Base-by-base conservation (phyloP, 2,797 vertebrate species). In the Holocentrus rufus region DNA sequence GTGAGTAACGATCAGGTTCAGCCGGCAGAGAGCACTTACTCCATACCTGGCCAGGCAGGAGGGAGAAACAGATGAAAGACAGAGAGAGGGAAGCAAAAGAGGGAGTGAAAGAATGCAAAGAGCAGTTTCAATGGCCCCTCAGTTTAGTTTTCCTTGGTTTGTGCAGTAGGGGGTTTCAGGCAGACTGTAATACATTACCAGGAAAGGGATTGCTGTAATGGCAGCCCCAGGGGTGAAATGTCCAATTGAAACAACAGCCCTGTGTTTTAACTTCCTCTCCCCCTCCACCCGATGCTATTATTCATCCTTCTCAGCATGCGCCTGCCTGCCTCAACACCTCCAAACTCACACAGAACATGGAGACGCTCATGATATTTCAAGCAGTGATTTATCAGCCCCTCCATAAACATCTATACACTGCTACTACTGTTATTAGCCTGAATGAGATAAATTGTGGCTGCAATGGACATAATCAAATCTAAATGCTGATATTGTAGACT, bases 191-290 rank as follows among this genome's bases (percentile, higher is more conserved):
- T 86, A 80, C 8, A 91, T 90, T 77, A 85, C 57, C 59, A 74
- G 59, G 53, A 72, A 82, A 78, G 66, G 58, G 70, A 60, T 72
- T 76, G 69, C 75, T 55, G 64, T 84, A 71, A 82, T 31, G 64
- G 84, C 72, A 81, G 74, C 85, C 82, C 70, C 65, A 22, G 81
- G 85, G 69, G 84, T 53, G 75, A 88, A 85, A 83, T 67, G 81
- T 91, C 84, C 84, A 74, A 87, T 82, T 80, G 85, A 87, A 92
- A 88, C 85, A 87, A 89, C 83, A 87, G 70, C 74, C 74, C 63
- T 53, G 65, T 81, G 76, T 87, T 81, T 79, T 86, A 81, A 55
- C 88, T 86, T 85, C 77, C 69, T 83, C 83, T 59, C 71, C 77
- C 77, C 80, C 79, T 84, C 80, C 74, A 74, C 82, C 83, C 46